Percentiles rank a stretch among this genome's conserved stretches.
Evolutionary conservation across 2,888 invertebrate species (phyloP).

Genomic region (Cephus rjabovi): DNA sequence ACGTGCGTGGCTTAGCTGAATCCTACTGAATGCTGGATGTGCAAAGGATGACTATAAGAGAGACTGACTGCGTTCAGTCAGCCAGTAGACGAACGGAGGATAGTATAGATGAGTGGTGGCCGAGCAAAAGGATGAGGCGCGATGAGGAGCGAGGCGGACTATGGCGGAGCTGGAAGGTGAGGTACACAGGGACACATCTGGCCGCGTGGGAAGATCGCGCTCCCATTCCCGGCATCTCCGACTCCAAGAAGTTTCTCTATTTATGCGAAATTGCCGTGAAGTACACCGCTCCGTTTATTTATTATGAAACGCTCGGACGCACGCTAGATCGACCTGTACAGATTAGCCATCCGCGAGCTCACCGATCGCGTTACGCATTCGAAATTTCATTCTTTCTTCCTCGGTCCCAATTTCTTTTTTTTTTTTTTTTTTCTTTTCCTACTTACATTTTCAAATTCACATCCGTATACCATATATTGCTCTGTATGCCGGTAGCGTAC

Average conservation of each 20-base stretch:
- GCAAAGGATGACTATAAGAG: not conserved
- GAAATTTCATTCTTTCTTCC: not conserved
- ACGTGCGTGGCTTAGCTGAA: not conserved
- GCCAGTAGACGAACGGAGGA: not conserved
- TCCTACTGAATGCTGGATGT: not conserved
- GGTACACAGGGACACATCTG: constrained; percentile 37
- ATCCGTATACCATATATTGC: not conserved
- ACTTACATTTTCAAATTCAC: not conserved
- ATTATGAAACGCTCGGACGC: constrained; percentile 29
- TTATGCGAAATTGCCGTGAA: constrained; percentile 38
- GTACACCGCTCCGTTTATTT: constrained; percentile 26
- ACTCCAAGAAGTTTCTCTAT: constrained; percentile 36
- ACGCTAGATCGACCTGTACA: constrained; percentile 28
- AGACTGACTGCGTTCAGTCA: not conserved
- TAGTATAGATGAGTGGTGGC: not conserved
- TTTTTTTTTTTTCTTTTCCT: not conserved
- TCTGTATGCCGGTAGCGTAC: not conserved
- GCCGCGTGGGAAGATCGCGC: constrained; percentile 61
- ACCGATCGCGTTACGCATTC: not conserved
- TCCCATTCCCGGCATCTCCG: constrained; percentile 47
- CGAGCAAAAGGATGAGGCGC: not conserved
- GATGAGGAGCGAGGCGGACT: not conserved
- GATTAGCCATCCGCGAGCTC: constrained; percentile 18
- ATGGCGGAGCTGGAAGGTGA: not conserved
- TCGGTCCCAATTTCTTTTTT: not conserved